Base-by-base conservation (phyloP, 2,888 invertebrate species). In the Ecdyonurus torrentis region DNA sequence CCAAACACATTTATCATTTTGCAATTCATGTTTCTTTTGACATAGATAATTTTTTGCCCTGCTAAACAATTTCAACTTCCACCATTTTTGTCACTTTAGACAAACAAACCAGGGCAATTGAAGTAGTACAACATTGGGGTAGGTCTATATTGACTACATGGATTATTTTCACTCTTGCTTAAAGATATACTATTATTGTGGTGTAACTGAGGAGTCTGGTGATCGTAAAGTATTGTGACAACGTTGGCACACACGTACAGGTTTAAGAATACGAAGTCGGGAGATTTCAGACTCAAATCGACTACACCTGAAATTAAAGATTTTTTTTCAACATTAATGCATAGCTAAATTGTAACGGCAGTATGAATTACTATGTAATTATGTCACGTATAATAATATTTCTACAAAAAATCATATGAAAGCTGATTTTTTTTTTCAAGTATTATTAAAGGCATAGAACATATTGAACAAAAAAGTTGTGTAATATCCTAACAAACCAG, bases 211-310 rank as follows among this genome's bases (percentile, higher is more conserved):
- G n/a, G n/a, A n/a, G n/a, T 37, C 37, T 37, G 63, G 59, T 59
- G 59, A 37, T 59, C 75, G 72, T 60, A 87, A 74, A 60, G 81
- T 75, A 60, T 83, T 79, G 73, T 90, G 91, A 77, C 97, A 98
- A 61, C 86, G 84, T 75, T 94, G 94, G 75, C 97, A 98, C 19
- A 98, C 97, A 69, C 97, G 82, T 59, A 98, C 97, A 25, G 97
- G 96, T 65, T 94, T 91, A 67, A 92, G 77, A 69, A 97, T 96
- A 61, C 94, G 86, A 70, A 98, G 80, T 60, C 95, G 84, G 1
- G 90, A 88, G 70, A 98, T 97, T 77, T 97, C 95, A 68, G 95
- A 95, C 77, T 96, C 95, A 79, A 93, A 97, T 66, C 91, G 85
- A 74, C 94, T 93, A 79, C 98, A 98, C 74, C 85, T 85, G 73